These are phyloP conservation scores for Papilio aristodemus DNA, from an alignment of 1,140 invertebrate species.

Conservation along the genomic window DNA sequence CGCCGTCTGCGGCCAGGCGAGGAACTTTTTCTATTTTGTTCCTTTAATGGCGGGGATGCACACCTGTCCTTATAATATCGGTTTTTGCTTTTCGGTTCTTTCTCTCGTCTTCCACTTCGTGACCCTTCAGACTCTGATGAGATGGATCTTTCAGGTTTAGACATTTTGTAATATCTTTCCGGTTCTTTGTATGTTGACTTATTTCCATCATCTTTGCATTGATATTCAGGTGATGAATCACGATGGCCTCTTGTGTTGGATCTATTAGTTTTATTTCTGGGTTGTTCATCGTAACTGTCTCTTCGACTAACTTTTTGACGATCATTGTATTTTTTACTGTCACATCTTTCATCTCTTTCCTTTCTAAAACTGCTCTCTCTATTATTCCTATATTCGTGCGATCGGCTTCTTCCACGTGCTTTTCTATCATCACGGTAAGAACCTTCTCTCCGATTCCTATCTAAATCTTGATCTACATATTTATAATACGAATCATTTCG, in stretches of 20 bases:
- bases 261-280: constrained; percentile 50
- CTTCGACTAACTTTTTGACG: constrained; percentile 42
- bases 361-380: constrained; percentile 45
- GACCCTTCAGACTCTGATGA: constrained; percentile 58
- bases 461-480: neutral
- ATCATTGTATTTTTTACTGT: constrained; percentile 48
- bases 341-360: constrained; percentile 50
- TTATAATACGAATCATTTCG: constrained; percentile 15
- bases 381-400: constrained; percentile 50
- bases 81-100: constrained; percentile 49
- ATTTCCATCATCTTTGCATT: constrained; percentile 45
- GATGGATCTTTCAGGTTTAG: constrained; percentile 42
- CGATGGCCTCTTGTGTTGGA: constrained; percentile 50
- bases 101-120: constrained; percentile 48
- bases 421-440: constrained; percentile 44
- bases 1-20: neutral
- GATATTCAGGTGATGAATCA: constrained; percentile 51
- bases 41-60: constrained; percentile 40
- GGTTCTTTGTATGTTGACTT: constrained; percentile 48
- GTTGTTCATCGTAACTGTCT: constrained; percentile 46
- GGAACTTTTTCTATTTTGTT: constrained; percentile 33
- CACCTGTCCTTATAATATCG: constrained; percentile 53
- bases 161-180: constrained; percentile 57
- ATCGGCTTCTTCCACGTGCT: constrained; percentile 46
- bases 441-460: constrained; percentile 48